Evolutionary conservation across 2,113 vertebrate genomes (phyloP).

Genomic region (Syngnathus typhle): DNA sequence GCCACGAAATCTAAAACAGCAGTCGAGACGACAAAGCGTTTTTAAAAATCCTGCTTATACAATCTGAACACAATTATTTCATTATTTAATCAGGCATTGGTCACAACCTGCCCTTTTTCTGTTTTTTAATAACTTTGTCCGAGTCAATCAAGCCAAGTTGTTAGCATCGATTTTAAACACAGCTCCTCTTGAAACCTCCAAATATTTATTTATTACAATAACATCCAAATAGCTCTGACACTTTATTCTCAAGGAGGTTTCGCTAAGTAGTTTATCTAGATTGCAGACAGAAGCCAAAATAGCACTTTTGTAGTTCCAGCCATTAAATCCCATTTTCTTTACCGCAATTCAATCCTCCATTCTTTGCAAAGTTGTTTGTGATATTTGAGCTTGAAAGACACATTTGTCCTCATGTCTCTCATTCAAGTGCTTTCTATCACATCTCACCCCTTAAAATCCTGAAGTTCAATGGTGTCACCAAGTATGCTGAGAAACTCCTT

Average conservation of each 20-base stretch:
- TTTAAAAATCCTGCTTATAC: not conserved
- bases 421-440: not conserved
- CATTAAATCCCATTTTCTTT: constrained; percentile 22
- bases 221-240: constrained; percentile 16
- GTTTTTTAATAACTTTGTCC: not conserved
- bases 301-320: constrained; percentile 28
- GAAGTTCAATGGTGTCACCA: constrained; percentile 85
- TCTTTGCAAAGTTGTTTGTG: constrained; percentile 4
- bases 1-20: constrained; percentile 80
- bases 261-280: constrained; percentile 24
- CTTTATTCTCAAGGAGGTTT: not conserved
- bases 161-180: not conserved
- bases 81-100: not conserved
- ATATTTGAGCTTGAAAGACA: not conserved
- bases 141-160: not conserved
- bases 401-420: not conserved
- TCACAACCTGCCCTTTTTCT: not conserved
- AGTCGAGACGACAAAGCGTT: not conserved
- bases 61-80: not conserved
- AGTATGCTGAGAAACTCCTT: constrained; percentile 82
- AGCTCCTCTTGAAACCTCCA: not conserved
- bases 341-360: not conserved
- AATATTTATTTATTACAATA: constrained; percentile 15
- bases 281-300: constrained; percentile 20
- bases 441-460: constrained; percentile 90